These are phyloP conservation scores for Oryzias melastigma DNA, from an alignment of 2,113 vertebrate species.

Conservation along the genomic window DNA sequence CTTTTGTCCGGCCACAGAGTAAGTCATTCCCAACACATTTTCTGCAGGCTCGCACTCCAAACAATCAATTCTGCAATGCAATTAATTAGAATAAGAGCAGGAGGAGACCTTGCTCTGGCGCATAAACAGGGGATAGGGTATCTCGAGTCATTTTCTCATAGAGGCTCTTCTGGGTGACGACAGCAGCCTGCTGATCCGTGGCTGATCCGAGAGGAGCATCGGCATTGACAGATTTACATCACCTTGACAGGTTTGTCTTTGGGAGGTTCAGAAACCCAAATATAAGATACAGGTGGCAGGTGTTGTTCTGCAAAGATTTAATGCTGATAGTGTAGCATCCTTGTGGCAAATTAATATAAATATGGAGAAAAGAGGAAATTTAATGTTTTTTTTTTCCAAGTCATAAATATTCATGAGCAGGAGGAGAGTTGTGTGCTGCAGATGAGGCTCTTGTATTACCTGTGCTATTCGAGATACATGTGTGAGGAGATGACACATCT, in stretches of 20 bases:
- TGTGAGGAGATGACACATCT: slow-evolving; percentile 22
- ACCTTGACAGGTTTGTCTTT: slow-evolving; percentile 13
- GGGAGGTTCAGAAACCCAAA: slow-evolving; percentile 33
- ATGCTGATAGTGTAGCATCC: no score
- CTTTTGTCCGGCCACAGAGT: slow-evolving; percentile 72
- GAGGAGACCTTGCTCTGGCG: slow-evolving; percentile 44
- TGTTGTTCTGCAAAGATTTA: no score
- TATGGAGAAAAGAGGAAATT: no score
- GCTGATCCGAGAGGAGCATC: slow-evolving; percentile 6
- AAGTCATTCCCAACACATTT: slow-evolving; percentile 77
- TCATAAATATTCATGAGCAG: slow-evolving; percentile 47
- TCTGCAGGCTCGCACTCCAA: slow-evolving; percentile 60
- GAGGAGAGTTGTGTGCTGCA: slow-evolving; percentile 1
- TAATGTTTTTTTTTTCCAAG: background rate
- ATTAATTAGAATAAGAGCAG: slow-evolving; percentile 71
- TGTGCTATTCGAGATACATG: slow-evolving; percentile 15
- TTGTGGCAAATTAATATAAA: no score
- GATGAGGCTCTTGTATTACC: slow-evolving; percentile 11
- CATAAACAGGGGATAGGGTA: slow-evolving; percentile 46
- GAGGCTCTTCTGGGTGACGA: slow-evolving; percentile 3
- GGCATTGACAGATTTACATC: slow-evolving; percentile 20
- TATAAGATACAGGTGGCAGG: slow-evolving; percentile 18
- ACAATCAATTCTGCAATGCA: slow-evolving; percentile 76
- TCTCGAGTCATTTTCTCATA: slow-evolving; percentile 41
- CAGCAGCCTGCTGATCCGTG: background rate